Evolutionary conservation across 2,113 vertebrate genomes (phyloP), one percentile per base, ranked within the genome.

Genomic region (Pterocles orientalis): DNA sequence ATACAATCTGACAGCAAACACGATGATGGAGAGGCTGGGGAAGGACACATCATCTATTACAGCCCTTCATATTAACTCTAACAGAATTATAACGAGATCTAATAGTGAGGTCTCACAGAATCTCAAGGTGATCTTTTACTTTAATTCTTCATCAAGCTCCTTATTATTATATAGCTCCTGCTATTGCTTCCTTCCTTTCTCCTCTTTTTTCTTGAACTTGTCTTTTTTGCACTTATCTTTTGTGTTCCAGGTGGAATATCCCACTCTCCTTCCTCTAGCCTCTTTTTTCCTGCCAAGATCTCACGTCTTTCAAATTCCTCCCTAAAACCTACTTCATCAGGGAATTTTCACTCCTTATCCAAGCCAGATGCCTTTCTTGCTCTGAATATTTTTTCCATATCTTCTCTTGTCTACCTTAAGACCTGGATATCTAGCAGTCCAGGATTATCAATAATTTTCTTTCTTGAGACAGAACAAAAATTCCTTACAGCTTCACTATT

Each of bases 271-370:
- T 8, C 17, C 17, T 16, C 6, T 11, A 83, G 34, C 2, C 2
- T 41, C 5, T 4, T 73, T 83, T 78, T 75, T 20, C 8, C 47
- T 94, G 90, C 72, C 79, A 95, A 51, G 20, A 41, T 93, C 26
- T 88, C 56, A 80, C 56, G 85, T 95, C 47, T 81, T 94, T 94
- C 41, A 64, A 75, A 94, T 95, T 92, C 92, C 29, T 94, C 16
- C 19, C 28, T 92, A 93, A 96, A 90, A 54, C 92, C 80, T 58
- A 28, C 51, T 88, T 96, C 65, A 64, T 86, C 39, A 21, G 18
- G 43, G 83, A 95, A 94, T 93, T 95, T 91, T 92, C 29, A 54
- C 36, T 93, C 60, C 68, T 92, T 96, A 95, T 85, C 71, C 56
- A 86, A 88, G 51, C 29, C 91, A 95, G 93, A 94, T 92, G 87